Evolutionary conservation across 1,140 invertebrate species (phyloP), one percentile per base, ranked within the genome.

Genomic region (Belonocnema kinseyi): DNA sequence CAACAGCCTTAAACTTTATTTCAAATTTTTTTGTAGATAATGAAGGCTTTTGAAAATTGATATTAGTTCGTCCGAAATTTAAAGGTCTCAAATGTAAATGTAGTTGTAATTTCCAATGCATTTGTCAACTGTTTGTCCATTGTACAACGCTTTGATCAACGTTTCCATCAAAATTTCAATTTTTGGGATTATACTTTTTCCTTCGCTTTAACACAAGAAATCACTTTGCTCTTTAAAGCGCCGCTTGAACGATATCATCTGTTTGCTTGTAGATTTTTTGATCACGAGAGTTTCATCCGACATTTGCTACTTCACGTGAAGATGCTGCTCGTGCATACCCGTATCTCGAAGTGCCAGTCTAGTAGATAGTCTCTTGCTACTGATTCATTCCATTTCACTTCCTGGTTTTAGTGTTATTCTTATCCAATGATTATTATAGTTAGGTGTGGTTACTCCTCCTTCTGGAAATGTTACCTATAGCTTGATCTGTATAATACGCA

Each of bases 341-440:
- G 58, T 40, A 66, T 66, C 58, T 66, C 40, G 14, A 58, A 21
- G 19, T 21, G 54, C 54, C 19, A 58, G 54, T 58, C 54, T 19
- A 66, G 58, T 40, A 66, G 26, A 66, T 66, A 33, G 26, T 40
- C 58, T 66, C 26, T 40, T 66, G 46, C 58, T 66, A 66, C 58
- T 66, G 58, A 66, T 66, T 66, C 61, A 66, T 66, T 14, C 26
- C 16, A 66, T 66, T 66, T n/a, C n/a, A 66, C 61, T 66, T 66
- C 61, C 61, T 66, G 61, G 61, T 66, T 66, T 66, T 66, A 66
- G 26, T 66, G 14, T 66, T 66, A 66, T 66, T 66, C 61, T 66
- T 33, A 66, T 66, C 12, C 40, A 40, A 5, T 46, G 61, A 66
- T 66, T 66, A 66, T 66, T 66, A 46, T 40, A 66, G 12, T 66